These are phyloP conservation scores for Eurytoma californica DNA, from an alignment of 2,888 invertebrate genomes.

Conservation along the genomic window DNA sequence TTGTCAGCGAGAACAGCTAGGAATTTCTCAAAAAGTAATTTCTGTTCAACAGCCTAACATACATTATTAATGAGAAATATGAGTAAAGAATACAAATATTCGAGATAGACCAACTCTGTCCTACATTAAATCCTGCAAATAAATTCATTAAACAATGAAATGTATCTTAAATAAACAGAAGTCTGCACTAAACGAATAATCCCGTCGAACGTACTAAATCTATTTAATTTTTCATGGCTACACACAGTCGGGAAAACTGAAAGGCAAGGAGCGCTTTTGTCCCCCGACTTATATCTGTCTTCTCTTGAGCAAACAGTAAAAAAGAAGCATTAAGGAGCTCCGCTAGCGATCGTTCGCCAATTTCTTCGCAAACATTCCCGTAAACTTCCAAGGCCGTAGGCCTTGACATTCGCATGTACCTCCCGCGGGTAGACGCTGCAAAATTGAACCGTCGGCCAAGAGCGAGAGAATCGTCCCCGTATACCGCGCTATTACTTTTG, in stretches of 20 bases:
- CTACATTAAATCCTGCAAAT: no score
- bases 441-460: slow-evolving; percentile 22
- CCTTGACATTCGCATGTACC: slow-evolving; percentile 17
- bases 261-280: neutral
- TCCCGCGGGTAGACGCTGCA: neutral
- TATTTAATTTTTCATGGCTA: neutral
- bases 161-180: no score
- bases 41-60: no score
- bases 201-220: no score
- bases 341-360: slow-evolving; percentile 23
- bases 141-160: no score
- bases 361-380: slow-evolving; percentile 36
- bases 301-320: neutral
- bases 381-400: slow-evolving; percentile 21
- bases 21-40: no score
- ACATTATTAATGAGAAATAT: no score
- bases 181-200: no score
- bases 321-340: slow-evolving; percentile 4
- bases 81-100: no score
- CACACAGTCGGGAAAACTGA: neutral
- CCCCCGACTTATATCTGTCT: neutral
- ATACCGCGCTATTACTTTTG: neutral
- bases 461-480: neutral
- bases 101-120: no score
- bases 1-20: no score